Base-by-base conservation (phyloP, 2,113 vertebrate species). In the Mungos mungo region DNA sequence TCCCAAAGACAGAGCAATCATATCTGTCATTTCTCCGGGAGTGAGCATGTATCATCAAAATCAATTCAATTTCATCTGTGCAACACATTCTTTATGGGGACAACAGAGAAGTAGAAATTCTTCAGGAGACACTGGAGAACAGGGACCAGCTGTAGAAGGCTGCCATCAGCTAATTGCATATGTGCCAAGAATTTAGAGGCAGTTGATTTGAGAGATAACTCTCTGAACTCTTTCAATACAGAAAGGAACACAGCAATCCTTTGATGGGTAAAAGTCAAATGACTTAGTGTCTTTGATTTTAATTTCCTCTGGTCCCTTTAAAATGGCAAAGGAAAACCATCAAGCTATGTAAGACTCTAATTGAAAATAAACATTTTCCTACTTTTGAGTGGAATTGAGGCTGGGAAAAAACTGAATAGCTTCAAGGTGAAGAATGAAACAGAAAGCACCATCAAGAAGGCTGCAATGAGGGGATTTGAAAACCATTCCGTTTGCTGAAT, bases 311-410 rank as follows among this genome's bases (percentile, higher is more conserved):
- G 71, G 69, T 90, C 93, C 31, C 96, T 96, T 79, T 57, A 92
- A 84, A 52, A 97, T 33, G 95, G 27, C 72, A 94, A 72, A 72
- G 81, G 84, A n/a, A 97, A 96, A 79, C 76, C 41, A 97, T 97
- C 96, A 38, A 90, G 7, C 87, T 60, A 96, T 93, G 71, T 69
- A 97, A 95, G 81, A 88, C 33, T 90, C 95, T 91, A 98, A 93
- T 97, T 57, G 93, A 97, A 98, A 97, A 98, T 88, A 97, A 98
- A 87, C 87, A 95, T 81, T 84, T 94, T 33, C 4, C 33, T 92
- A 93, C 96, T 97, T 98, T 97, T 96, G 93, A 63, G 91, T 4
- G n/a, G 97, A 82, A 98, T 93, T 76, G 97, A 97, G 98, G 88
- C n/a, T 25, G 71, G 98, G 93, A 76, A 45, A 88, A 84, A 93